Conservation (phyloP, 2,113 vertebrate genomes). For the Gorsachius goisagi region DNA sequence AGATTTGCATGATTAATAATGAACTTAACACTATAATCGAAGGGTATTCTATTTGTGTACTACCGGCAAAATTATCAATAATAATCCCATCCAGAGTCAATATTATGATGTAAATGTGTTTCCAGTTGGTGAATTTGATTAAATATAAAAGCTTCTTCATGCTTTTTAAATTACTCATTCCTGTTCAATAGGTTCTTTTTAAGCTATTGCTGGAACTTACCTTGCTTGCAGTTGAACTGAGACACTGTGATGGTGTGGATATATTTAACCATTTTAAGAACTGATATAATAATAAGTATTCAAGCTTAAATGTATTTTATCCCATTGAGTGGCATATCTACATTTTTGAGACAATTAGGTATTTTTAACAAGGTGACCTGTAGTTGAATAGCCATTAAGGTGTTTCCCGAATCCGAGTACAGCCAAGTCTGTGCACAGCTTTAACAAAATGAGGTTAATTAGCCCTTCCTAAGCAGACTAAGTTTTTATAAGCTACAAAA, state of each 20-base stretch:
- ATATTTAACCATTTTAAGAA: not conserved
- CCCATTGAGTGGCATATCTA: not conserved
- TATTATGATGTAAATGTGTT: conserved; percentile 37
- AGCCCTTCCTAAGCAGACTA: not conserved
- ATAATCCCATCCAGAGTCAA: conserved; percentile 59
- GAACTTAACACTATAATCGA: conserved; percentile 58
- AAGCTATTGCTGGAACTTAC: not conserved
- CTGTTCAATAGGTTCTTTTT: not conserved
- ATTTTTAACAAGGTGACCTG: not conserved
- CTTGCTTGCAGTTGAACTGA: not conserved
- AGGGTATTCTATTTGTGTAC: conserved; percentile 36
- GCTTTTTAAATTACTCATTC: not conserved
- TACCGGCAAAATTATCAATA: conserved; percentile 46
- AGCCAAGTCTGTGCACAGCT: not conserved
- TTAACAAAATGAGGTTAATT: not conserved
- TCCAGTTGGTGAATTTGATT: not conserved
- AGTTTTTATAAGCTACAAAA: not conserved
- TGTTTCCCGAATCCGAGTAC: not conserved
- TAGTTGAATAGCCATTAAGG: not conserved
- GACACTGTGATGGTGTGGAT: not conserved
- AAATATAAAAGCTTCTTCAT: not conserved
- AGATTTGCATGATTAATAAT: conserved; percentile 58
- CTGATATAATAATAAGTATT: not conserved
- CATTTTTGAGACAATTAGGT: not conserved
- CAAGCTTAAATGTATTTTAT: not conserved